These are phyloP conservation scores for Delphinus delphis DNA, from an alignment of 2,113 vertebrate species.

Conservation along the genomic window DNA sequence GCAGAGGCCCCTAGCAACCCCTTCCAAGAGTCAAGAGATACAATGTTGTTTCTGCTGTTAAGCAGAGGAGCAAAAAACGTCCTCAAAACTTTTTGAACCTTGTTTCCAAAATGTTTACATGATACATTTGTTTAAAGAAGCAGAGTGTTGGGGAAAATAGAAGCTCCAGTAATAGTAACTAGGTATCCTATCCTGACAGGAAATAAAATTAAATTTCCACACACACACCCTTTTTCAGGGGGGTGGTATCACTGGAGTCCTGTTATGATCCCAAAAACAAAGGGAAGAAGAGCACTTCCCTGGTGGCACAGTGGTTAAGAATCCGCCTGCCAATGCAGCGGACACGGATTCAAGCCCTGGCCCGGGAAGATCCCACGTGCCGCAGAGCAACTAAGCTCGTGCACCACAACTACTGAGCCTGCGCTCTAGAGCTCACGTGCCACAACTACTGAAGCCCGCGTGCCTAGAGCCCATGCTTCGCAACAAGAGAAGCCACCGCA, in stretches of 20 bases:
- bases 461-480: too few relatives aligned
- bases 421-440: too few relatives aligned
- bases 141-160: not conserved
- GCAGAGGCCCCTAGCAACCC: not conserved
- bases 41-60: not conserved
- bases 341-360: too few relatives aligned
- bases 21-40: not conserved
- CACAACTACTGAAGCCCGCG: too few relatives aligned
- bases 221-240: not conserved
- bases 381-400: too few relatives aligned
- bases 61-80: not conserved
- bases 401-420: too few relatives aligned
- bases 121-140: not conserved
- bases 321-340: too few relatives aligned
- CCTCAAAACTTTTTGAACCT: not conserved
- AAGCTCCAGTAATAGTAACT: not conserved
- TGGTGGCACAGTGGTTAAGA: too few relatives aligned
- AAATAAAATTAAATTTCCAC: not conserved
- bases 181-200: not conserved
- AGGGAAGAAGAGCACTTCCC: not conserved
- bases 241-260: not conserved
- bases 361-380: too few relatives aligned
- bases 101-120: constrained; percentile 15
- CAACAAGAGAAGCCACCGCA: too few relatives aligned
- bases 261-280: not conserved